These are phyloP conservation scores for Brevimyrus niger DNA, from an alignment of 2,113 vertebrate species.

Conservation along the genomic window DNA sequence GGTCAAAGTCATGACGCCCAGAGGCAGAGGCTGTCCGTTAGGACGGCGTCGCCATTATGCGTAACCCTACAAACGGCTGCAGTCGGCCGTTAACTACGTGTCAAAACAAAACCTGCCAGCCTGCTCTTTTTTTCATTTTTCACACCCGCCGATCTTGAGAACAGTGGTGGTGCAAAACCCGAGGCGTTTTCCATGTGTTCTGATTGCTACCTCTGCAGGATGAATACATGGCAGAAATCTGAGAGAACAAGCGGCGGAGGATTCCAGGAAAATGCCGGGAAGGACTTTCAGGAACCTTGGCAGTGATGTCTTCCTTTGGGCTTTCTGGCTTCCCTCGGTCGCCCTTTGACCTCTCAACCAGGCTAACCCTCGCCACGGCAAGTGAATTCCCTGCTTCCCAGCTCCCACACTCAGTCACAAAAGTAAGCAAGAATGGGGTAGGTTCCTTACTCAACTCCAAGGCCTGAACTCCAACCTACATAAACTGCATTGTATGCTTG, in stretches of 20 bases:
- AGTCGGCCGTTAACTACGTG: neutral
- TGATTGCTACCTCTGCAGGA: neutral
- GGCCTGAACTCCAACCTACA: neutral
- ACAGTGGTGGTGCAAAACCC: neutral
- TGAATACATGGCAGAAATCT: neutral
- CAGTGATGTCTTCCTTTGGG: neutral
- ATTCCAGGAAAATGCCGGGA: neutral
- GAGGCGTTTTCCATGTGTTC: neutral
- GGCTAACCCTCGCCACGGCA: neutral
- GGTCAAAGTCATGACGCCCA: neutral
- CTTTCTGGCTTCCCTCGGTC: neutral
- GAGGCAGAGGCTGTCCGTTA: too few relatives aligned
- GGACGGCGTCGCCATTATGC: neutral
- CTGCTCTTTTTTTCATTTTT: neutral
- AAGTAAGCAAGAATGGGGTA: neutral
- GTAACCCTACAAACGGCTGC: neutral
- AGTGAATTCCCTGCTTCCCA: neutral
- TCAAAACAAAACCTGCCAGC: conserved; percentile 1
- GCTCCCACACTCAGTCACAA: neutral
- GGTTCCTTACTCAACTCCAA: neutral
- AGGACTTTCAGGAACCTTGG: neutral
- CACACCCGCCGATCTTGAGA: neutral
- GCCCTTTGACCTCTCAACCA: neutral
- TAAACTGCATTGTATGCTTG: neutral
- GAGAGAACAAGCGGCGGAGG: neutral